Conservation (phyloP, 2,797 vertebrate genomes). For the Argya squamiceps region DNA sequence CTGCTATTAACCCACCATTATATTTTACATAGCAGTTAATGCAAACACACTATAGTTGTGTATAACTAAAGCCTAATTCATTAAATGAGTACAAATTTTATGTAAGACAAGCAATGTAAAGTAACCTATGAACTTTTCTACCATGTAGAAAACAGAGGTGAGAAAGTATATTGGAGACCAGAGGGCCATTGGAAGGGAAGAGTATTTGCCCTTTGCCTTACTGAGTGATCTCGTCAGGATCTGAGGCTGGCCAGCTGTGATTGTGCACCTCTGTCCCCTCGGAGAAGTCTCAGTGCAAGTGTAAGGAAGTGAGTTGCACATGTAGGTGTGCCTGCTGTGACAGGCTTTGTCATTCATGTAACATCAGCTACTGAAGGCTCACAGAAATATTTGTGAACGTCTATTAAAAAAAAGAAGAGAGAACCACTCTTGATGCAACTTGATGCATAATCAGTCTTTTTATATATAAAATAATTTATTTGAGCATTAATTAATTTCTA, state of each 20-base stretch:
- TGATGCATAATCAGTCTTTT: not conserved
- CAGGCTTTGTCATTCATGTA: not conserved
- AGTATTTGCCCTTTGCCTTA: not conserved
- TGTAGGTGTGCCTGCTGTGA: not conserved
- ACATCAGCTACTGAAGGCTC: not conserved
- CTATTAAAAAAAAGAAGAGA: not conserved
- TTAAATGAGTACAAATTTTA: not conserved
- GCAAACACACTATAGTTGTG: not conserved
- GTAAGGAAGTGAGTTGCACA: not conserved
- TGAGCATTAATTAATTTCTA: not conserved
- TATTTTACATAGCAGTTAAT: not conserved
- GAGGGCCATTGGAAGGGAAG: not conserved
- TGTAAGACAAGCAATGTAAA: not conserved
- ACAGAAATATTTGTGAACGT: not conserved
- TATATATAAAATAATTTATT: not conserved
- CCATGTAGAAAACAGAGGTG: not conserved
- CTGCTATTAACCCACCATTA: not conserved
- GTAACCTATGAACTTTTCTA: not conserved
- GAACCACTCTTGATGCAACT: not conserved
- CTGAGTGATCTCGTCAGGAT: not conserved
- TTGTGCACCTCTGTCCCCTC: not conserved
- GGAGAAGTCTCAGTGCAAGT: not conserved
- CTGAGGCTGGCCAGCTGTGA: not conserved
- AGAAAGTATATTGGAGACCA: not conserved
- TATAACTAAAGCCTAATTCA: not conserved